Conservation (phyloP, 2,113 vertebrate genomes). For the Tyrannus savana region DNA sequence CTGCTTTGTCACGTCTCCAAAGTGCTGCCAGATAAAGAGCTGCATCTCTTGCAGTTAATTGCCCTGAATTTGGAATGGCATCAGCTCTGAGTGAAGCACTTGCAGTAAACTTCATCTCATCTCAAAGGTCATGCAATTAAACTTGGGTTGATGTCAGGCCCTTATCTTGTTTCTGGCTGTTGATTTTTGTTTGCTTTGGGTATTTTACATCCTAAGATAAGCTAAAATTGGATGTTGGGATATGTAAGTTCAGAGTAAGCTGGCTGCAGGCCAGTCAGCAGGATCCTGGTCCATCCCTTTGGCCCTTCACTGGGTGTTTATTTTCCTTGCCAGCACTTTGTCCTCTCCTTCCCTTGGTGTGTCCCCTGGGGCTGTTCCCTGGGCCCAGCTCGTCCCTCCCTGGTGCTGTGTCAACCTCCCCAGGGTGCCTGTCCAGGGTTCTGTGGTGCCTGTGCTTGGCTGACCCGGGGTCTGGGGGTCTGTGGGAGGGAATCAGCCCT, state of each 20-base stretch:
- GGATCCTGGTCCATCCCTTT: background rate
- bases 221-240: background rate
- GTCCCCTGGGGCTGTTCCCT: background rate
- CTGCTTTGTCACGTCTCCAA: background rate
- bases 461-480: background rate
- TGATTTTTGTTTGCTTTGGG: background rate
- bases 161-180: background rate
- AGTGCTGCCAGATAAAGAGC: background rate
- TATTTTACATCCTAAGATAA: background rate
- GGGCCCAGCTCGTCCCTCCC: background rate
- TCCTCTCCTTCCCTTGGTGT: background rate
- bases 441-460: background rate
- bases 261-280: background rate
- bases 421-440: rapidly evolving
- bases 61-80: background rate
- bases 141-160: background rate
- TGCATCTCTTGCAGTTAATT: background rate
- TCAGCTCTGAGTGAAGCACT: background rate
- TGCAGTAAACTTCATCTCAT: background rate
- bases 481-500: background rate
- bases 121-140: background rate
- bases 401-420: background rate
- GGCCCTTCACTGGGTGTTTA: rapidly evolving
- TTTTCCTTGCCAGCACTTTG: background rate
- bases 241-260: background rate